A percentile compares a stretch with the other conserved stretches of the same genome.
Evolutionary conservation across 2,797 vertebrate species (phyloP).

Genomic region (Champsocephalus esox): DNA sequence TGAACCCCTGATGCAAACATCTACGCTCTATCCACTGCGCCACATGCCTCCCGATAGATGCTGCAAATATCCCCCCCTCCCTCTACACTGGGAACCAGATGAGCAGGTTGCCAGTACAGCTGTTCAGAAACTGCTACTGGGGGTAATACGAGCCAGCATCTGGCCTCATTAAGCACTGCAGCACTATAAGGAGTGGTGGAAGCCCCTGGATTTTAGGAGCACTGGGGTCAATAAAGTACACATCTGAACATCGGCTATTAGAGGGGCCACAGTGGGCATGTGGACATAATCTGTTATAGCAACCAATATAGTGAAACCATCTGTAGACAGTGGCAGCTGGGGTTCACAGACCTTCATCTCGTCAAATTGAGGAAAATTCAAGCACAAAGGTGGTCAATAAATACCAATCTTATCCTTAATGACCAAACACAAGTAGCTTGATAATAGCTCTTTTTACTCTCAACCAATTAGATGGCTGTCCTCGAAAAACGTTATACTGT

Average conservation of each 20-base stretch:
- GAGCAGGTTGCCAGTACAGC: slow-evolving; percentile 43
- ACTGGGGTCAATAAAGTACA: slow-evolving; percentile 28
- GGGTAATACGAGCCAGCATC: slow-evolving; percentile 41
- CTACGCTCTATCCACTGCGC: no score
- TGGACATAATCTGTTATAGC: slow-evolving; percentile 23
- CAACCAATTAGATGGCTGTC: background rate
- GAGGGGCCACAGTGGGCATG: slow-evolving; percentile 4
- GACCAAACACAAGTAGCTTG: background rate
- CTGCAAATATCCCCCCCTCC: slow-evolving; percentile 4
- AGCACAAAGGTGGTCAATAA: background rate
- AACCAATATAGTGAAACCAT: slow-evolving; percentile 11
- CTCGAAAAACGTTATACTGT: background rate
- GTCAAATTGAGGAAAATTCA: background rate
- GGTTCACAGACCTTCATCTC: background rate
- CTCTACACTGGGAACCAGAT: slow-evolving; percentile 39
- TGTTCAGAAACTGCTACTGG: slow-evolving; percentile 22
- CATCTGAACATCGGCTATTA: slow-evolving; percentile 31
- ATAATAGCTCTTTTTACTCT: background rate
- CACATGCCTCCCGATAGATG: background rate
- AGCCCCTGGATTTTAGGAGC: slow-evolving; percentile 20
- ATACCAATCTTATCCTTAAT: background rate
- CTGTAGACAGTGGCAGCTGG: background rate
- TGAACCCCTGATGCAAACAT: no score
- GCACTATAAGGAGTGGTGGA: slow-evolving; percentile 29
- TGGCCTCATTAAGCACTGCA: slow-evolving; percentile 47